These are phyloP conservation scores for Kradibia gibbosae DNA, from an alignment of 1,140 invertebrate species.

Conservation along the genomic window DNA sequence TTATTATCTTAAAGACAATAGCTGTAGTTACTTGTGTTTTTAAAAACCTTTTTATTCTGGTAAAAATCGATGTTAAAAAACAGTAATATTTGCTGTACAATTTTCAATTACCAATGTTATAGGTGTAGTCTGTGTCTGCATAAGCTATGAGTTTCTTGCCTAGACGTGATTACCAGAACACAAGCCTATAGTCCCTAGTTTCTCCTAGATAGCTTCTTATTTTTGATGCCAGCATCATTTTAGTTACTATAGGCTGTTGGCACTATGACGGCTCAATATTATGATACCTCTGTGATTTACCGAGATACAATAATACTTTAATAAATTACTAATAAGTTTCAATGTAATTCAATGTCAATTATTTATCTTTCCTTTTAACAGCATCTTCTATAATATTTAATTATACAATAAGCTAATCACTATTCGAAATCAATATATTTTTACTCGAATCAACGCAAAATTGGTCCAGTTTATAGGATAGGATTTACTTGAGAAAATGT, in stretches of 20 bases:
- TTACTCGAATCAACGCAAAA: too few species aligned
- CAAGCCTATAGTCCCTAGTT: background rate
- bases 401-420: too few species aligned
- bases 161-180: background rate
- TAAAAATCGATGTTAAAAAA: too few species aligned
- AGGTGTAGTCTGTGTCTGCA: background rate
- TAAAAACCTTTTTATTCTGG: too few species aligned
- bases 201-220: background rate
- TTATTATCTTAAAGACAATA: too few species aligned
- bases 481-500: too few species aligned
- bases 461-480: too few species aligned
- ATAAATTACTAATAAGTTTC: constrained; percentile 16
- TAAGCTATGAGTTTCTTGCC: background rate
- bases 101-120: background rate
- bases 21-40: too few species aligned
- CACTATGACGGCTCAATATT: background rate
- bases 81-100: background rate
- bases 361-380: background rate
- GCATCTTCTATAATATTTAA: too few species aligned
- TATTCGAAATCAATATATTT: too few species aligned
- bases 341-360: background rate
- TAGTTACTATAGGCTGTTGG: background rate
- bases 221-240: background rate
- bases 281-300: constrained; percentile 1
- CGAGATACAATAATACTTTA: background rate